Conservation (phyloP, 2,888 invertebrate genomes). For the Meghimatium bilineatum region DNA sequence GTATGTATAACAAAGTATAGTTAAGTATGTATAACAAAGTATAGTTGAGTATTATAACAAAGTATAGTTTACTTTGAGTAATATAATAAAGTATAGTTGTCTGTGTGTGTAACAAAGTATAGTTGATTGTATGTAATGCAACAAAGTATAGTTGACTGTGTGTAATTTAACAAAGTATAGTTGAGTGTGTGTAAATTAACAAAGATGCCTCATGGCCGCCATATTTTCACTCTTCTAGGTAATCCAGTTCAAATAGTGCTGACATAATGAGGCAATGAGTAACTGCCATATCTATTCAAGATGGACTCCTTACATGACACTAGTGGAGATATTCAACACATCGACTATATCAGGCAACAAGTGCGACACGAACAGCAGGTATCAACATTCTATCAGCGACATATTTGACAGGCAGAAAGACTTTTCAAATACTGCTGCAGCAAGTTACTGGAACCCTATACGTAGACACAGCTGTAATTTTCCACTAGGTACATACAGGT, state of each 20-base stretch:
- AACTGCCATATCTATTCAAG: not conserved
- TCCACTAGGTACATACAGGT: not conserved
- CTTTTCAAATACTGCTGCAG: not conserved
- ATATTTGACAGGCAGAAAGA: not conserved
- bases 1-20: no score
- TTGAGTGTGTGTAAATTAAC: no score
- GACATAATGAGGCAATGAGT: conserved; percentile 38
- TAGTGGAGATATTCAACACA: not conserved
- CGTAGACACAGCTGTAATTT: not conserved
- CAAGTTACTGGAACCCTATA: not conserved
- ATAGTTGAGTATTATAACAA: no score
- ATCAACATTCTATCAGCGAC: not conserved
- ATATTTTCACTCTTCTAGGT: not conserved
- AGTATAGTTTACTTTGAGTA: no score
- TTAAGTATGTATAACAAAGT: no score
- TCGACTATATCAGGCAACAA: not conserved
- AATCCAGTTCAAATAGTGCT: not conserved
- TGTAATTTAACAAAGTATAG: no score
- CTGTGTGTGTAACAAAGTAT: no score
- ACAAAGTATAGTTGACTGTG: no score
- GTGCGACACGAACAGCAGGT: not conserved
- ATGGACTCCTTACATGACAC: conserved; percentile 1
- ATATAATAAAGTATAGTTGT: no score
- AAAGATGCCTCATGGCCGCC: not conserved
- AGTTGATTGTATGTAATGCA: no score